phyloP scores from a whole-genome alignment of 2,113 vertebrate species.

The Hystrix cristata region DNA sequence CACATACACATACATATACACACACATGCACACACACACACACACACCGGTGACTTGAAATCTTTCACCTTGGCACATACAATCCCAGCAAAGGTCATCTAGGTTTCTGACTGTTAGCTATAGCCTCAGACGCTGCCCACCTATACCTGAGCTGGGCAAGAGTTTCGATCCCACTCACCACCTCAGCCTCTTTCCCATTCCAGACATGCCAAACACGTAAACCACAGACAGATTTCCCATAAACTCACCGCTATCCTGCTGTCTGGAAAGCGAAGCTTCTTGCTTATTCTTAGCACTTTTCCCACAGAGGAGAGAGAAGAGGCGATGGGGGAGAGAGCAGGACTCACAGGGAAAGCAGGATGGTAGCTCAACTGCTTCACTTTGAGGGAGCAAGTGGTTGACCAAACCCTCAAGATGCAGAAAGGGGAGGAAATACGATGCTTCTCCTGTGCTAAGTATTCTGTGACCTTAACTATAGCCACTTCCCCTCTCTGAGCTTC shows the following conservation, averaged over 20 bases:
- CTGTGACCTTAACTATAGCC: background rate
- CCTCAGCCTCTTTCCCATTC: slow-evolving; percentile 76
- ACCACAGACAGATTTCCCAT: slow-evolving; percentile 79
- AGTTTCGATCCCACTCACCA: slow-evolving; percentile 54
- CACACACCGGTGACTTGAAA: background rate
- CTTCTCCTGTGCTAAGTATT: background rate
- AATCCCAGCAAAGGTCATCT: background rate
- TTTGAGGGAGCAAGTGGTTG: background rate
- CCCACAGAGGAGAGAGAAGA: slow-evolving; percentile 19
- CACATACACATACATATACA: background rate
- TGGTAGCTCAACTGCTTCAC: background rate
- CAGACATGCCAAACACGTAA: slow-evolving; percentile 37
- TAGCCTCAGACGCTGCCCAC: background rate
- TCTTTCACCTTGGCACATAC: background rate
- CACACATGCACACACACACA: background rate
- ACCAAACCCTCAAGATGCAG: background rate
- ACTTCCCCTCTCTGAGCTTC: background rate
- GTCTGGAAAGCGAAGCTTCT: slow-evolving; percentile 60
- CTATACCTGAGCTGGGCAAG: slow-evolving; percentile 51
- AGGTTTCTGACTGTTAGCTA: background rate
- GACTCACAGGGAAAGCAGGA: background rate
- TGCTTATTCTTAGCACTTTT: slow-evolving; percentile 65
- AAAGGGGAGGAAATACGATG: background rate
- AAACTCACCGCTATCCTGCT: slow-evolving; percentile 74
- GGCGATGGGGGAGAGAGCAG: too few species aligned